Evolutionary conservation across 2,888 invertebrate genomes (phyloP), one percentile per base, ranked within the genome.

Genomic region (Seira musarum): DNA sequence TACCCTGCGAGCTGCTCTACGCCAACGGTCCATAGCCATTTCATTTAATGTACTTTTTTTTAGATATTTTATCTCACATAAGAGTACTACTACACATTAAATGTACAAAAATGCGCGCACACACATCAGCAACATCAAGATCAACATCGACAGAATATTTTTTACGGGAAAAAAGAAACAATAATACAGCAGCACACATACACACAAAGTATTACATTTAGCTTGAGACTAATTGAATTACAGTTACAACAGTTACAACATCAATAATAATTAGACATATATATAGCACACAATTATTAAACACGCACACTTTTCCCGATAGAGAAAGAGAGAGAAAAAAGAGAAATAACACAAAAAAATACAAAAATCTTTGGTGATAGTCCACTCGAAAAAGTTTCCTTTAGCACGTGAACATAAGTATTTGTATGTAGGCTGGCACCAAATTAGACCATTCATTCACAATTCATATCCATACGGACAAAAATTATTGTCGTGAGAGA

Each of bases 1-100:
- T 35, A 81, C 83, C 75, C 81, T 83, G 22, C 81, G 78, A 72
- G 81, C 83, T 60, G 83, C 83, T 78, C 69, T 81, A 79, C 83
- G 83, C 83, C 83, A 83, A 69, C 83, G 81, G 72, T 83, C 83
- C 81, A 83, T 83, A 83, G 81, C 75, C 83, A 83, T 83, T 77
- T 82, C 77, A 77, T 77, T 10, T 68, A 53, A 53, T 53, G 53
- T 53, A 53, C 53, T 53, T 53, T 53, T 13, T 53, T 53, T 46
- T 68, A 60, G 53, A 19, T 70, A 35, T 69, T 30, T 30, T 30
- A 46, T 64, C 64, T 25, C 68, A 65, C 75, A 75, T 61, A 13
- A 66, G 22, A 67, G 61, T 3, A 66, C 5, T 40, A 40, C 40
- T 30, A 66, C 40, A 66, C 40, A 66, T 8, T 40, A 46, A 17